A percentile compares a stretch with the other conserved stretches of the same genome.
These are phyloP conservation scores for Neopipo cinnamomea DNA, from an alignment of 2,113 vertebrate genomes.

Conservation along the genomic window DNA sequence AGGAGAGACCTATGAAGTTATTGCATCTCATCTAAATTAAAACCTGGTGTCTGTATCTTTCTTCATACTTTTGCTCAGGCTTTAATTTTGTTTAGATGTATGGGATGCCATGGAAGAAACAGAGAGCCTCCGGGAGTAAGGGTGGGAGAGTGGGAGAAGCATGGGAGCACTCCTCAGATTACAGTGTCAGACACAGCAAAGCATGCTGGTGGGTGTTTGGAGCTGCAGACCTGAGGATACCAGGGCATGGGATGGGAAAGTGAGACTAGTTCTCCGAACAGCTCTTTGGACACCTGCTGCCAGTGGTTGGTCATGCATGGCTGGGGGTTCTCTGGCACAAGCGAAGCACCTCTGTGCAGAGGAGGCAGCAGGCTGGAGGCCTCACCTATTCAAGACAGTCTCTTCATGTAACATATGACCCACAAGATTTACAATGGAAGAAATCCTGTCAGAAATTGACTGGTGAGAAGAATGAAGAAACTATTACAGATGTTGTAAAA, in stretches of 20 bases:
- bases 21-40: background rate
- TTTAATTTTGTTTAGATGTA: background rate
- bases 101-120: background rate
- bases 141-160: background rate
- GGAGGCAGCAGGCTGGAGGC: background rate
- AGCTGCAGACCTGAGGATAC: background rate
- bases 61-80: background rate
- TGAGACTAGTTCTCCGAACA: background rate
- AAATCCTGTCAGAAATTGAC: too few species aligned
- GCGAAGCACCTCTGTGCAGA: background rate
- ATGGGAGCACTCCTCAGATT: background rate
- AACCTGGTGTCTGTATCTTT: background rate
- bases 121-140: background rate
- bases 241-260: background rate
- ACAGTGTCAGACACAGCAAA: background rate
- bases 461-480: too few species aligned
- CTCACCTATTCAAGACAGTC: background rate
- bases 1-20: background rate
- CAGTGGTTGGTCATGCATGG: fast-evolving
- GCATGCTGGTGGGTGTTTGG: background rate
- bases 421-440: too few species aligned
- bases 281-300: background rate
- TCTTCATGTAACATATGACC: too few species aligned
- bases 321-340: background rate
- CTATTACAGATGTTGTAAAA: too few species aligned